Evolutionary conservation across 2,888 invertebrate species (phyloP).

Genomic region (Panorpa germanica): DNA sequence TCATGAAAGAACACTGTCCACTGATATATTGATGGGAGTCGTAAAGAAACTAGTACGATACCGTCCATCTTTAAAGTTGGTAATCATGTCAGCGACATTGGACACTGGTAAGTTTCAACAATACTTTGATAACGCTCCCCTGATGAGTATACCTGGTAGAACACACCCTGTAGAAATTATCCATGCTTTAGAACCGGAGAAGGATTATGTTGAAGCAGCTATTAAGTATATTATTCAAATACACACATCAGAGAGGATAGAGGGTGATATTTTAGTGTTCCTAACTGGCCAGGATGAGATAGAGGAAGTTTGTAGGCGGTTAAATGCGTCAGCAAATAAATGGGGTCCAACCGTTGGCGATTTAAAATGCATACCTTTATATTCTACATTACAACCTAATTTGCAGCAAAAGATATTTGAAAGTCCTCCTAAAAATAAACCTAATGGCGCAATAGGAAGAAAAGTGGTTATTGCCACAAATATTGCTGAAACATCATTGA

Average conservation of each 20-base stretch:
- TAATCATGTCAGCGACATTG: conserved; percentile 75
- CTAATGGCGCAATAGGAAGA: conserved; percentile 51
- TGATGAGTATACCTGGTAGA: conserved; percentile 72
- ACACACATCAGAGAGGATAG: conserved; percentile 60
- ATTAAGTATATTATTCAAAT: conserved; percentile 65
- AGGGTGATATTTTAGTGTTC: conserved; percentile 58
- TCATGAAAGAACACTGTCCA: conserved; percentile 70
- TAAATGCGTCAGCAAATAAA: conserved; percentile 62
- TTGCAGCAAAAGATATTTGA: conserved; percentile 61
- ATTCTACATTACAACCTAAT: conserved; percentile 68
- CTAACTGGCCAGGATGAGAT: conserved; percentile 60
- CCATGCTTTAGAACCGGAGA: conserved; percentile 72
- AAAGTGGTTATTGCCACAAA: conserved; percentile 61
- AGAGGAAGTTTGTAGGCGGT: conserved; percentile 70
- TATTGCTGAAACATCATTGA: conserved; percentile 31
- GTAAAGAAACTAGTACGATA: conserved; percentile 62
- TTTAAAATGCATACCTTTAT: conserved; percentile 67
- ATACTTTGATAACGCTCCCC: conserved; percentile 68
- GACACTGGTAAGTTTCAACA: conserved; percentile 79
- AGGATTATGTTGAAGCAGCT: conserved; percentile 72
- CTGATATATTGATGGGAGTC: conserved; percentile 75
- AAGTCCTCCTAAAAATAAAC: conserved; percentile 36
- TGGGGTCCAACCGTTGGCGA: conserved; percentile 70
- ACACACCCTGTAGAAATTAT: conserved; percentile 80
- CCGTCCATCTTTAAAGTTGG: conserved; percentile 57